Conservation (phyloP, 2,888 invertebrate species). For the Xiphydria camelus region DNA sequence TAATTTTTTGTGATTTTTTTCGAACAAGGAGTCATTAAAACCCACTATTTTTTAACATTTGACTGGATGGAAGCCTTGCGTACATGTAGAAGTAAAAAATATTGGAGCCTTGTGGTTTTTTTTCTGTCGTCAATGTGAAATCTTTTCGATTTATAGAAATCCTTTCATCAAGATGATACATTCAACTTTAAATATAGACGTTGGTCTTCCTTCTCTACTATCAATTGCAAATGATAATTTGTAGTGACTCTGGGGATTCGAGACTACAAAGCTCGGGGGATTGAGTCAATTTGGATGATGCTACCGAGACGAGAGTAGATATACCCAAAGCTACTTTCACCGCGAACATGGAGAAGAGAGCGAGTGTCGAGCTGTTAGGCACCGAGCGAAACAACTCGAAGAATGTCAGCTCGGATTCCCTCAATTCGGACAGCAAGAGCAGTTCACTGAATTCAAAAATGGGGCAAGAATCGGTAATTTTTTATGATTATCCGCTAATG, state of each 20-base stretch:
- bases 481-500: too few species aligned
- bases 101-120: too few species aligned
- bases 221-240: conserved; percentile 2
- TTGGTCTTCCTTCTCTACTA: not conserved
- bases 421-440: conserved; percentile 83
- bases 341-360: conserved; percentile 66
- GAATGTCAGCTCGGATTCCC: conserved; percentile 79
- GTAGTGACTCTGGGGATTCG: conserved; percentile 5
- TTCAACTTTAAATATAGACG: too few species aligned
- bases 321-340: conserved; percentile 12
- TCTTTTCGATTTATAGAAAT: too few species aligned
- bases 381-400: conserved; percentile 71
- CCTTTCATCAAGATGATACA: too few species aligned
- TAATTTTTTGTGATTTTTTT: too few species aligned
- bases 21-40: too few species aligned
- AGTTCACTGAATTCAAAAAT: conserved; percentile 84
- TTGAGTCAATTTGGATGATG: not conserved
- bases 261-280: too few species aligned
- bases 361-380: conserved; percentile 68
- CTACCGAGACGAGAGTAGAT: not conserved
- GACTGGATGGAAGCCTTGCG: too few species aligned
- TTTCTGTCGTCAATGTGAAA: too few species aligned
- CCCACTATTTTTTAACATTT: too few species aligned
- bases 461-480: conserved; percentile 79
- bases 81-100: too few species aligned